phyloP scores from a whole-genome alignment of 2,113 vertebrate species.

The human region DNA sequence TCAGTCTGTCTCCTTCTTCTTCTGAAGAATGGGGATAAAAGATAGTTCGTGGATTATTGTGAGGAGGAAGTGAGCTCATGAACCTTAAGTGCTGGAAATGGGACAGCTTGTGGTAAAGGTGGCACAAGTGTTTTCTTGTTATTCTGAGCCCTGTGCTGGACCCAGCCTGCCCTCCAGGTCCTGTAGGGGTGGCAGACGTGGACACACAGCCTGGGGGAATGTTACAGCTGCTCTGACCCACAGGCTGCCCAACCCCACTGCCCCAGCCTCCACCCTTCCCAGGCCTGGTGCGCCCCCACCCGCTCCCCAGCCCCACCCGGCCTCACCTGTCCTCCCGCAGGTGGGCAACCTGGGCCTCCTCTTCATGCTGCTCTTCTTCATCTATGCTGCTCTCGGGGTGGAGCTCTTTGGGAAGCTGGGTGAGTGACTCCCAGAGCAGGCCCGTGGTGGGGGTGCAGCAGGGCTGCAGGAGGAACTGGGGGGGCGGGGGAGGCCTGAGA shows the following conservation, averaged over 20 bases:
- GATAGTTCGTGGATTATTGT: accelerated
- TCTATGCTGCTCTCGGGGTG: constrained; percentile 98
- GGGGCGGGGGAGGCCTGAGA: neutral
- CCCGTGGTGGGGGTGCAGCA: accelerated
- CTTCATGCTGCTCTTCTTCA: constrained; percentile 99
- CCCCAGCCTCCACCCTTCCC: neutral
- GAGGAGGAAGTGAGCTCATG: neutral
- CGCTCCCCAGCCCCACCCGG: accelerated
- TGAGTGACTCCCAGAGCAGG: constrained; percentile 78
- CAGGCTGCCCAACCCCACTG: neutral
- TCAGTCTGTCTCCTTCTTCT: neutral
- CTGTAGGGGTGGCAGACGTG: accelerated
- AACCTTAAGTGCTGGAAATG: accelerated
- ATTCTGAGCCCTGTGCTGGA: accelerated
- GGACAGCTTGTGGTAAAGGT: accelerated
- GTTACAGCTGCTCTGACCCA: neutral
- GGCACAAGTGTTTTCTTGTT: accelerated
- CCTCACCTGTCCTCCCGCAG: constrained; percentile 80
- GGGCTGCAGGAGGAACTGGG: neutral
- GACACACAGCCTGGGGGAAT: neutral
- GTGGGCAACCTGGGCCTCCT: constrained; percentile 99
- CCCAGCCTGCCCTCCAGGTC: neutral
- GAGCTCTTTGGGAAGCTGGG: constrained; percentile 98
- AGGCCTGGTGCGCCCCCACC: neutral
- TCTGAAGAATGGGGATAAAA: neutral